Evolutionary conservation across 2,797 vertebrate species (phyloP).

Genomic region (Picus viridis): DNA sequence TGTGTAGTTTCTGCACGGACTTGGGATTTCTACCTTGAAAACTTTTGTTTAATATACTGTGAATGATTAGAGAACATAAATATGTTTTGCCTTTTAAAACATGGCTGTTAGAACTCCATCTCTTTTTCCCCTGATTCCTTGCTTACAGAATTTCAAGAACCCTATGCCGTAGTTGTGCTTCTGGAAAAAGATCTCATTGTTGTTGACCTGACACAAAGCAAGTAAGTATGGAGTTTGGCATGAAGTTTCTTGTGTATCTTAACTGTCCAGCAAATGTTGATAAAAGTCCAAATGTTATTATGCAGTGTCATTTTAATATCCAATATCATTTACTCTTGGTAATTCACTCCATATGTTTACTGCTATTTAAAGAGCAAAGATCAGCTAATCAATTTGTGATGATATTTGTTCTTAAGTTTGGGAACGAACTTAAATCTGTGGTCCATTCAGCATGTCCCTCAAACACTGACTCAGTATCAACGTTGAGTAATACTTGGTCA

Average conservation of each 20-base stretch:
- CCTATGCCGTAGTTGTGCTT: slow-evolving; percentile 94
- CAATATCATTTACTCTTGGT: neutral
- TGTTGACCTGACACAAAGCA: slow-evolving; percentile 95
- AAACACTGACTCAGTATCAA: neutral
- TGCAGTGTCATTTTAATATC: neutral
- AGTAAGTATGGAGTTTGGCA: slow-evolving; percentile 81
- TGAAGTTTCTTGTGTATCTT: neutral
- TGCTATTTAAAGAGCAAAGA: neutral
- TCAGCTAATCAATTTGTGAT: neutral
- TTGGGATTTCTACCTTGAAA: neutral
- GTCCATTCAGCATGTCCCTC: neutral
- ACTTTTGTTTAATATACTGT: neutral
- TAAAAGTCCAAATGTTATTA: neutral
- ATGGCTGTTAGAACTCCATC: neutral
- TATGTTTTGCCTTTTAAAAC: neutral
- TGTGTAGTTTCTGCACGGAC: neutral
- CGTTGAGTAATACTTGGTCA: neutral
- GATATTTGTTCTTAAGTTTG: neutral
- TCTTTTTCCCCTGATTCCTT: slow-evolving; percentile 26
- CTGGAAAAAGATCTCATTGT: slow-evolving; percentile 98
- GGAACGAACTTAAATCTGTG: neutral
- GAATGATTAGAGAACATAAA: neutral
- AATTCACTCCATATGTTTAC: neutral
- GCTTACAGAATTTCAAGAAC: slow-evolving; percentile 94
- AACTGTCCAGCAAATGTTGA: neutral